Percentiles rank a stretch among this genome's conserved stretches.
Conservation (phyloP, 2,113 vertebrate genomes). For the Ptychochromis oligacanthus region DNA sequence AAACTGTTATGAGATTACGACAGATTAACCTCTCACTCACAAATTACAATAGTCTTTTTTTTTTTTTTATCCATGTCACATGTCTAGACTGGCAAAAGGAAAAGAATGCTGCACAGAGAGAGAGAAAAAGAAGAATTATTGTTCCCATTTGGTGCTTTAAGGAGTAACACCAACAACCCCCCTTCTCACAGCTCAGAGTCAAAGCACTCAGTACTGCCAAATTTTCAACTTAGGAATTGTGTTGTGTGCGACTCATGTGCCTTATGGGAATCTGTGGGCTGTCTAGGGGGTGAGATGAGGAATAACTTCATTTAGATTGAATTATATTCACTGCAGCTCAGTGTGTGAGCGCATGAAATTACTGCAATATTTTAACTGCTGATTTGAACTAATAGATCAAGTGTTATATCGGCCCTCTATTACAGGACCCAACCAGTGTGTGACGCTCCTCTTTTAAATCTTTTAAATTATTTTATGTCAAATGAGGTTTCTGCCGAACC, state of each 20-base stretch:
- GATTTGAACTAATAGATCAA: neutral
- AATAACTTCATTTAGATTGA: conserved; percentile 5
- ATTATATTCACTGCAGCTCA: conserved; percentile 1
- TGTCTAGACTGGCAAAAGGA: conserved; percentile 5
- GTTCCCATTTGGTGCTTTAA: conserved; percentile 5
- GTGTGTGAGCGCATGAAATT: neutral
- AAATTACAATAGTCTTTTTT: conserved; percentile 3
- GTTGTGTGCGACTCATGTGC: neutral
- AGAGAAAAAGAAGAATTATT: neutral
- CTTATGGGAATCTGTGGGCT: neutral
- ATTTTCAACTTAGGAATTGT: neutral
- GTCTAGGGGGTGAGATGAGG: neutral
- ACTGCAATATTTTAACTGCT: neutral
- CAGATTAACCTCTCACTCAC: conserved; percentile 39
- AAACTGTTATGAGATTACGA: conserved; percentile 30
- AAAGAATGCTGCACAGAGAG: neutral
- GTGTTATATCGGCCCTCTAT: neutral
- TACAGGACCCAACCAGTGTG: too few relatives aligned
- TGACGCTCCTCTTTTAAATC: neutral
- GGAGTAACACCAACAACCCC: neutral
- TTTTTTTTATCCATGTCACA: conserved; percentile 53
- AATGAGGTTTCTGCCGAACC: neutral
- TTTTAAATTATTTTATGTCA: neutral
- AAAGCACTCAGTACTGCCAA: neutral
- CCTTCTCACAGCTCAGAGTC: neutral